phyloP scores from a whole-genome alignment of 2,888 invertebrate species.

The Temnothorax ravouxi region DNA sequence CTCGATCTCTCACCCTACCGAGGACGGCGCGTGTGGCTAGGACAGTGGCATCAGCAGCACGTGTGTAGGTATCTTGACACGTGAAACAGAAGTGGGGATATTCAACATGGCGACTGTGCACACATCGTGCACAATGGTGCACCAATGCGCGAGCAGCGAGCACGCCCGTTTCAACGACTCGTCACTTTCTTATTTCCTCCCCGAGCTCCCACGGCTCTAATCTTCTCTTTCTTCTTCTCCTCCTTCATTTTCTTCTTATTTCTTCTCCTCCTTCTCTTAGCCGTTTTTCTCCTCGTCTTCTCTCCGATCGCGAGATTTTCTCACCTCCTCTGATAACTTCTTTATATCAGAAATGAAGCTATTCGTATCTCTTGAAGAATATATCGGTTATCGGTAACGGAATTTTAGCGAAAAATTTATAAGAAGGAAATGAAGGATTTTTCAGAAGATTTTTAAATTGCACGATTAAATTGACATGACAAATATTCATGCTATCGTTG shows the following conservation, averaged over 20 bases:
- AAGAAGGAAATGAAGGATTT: background rate
- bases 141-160: slow-evolving; percentile 85
- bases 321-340: slow-evolving; percentile 37
- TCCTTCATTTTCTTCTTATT: slow-evolving; percentile 31
- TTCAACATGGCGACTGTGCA: slow-evolving; percentile 85
- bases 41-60: slow-evolving; percentile 68
- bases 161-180: slow-evolving; percentile 80
- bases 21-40: slow-evolving; percentile 67
- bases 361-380: background rate
- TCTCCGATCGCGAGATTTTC: slow-evolving; percentile 35
- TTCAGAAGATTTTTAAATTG: background rate
- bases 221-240: slow-evolving; percentile 45
- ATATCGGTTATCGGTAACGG: slow-evolving; percentile 21
- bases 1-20: slow-evolving; percentile 74
- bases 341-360: slow-evolving; percentile 43
- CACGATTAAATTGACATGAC: background rate
- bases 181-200: slow-evolving; percentile 64
- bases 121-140: slow-evolving; percentile 80
- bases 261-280: slow-evolving; percentile 22
- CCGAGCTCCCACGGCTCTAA: slow-evolving; percentile 25
- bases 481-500: background rate
- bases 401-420: background rate
- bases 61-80: slow-evolving; percentile 81
- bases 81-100: slow-evolving; percentile 78
- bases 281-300: slow-evolving; percentile 2